phyloP scores from a whole-genome alignment of 2,113 vertebrate species.

The Diadophis punctatus region DNA sequence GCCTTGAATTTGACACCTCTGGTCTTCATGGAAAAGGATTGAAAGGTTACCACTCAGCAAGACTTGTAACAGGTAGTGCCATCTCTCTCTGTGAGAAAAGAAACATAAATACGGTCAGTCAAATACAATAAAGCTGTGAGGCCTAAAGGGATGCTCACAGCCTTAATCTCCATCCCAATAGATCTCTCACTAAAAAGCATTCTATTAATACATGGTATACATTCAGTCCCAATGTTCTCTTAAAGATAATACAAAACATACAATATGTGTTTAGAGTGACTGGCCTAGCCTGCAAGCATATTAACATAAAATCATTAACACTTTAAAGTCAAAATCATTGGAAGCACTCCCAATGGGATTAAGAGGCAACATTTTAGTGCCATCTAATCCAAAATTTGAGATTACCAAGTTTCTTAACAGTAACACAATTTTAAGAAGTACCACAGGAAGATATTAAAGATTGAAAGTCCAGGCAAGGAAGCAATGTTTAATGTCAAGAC shows the following conservation, averaged over 20 bases:
- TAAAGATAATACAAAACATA: not conserved
- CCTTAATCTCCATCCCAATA: not conserved
- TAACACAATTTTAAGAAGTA: not conserved
- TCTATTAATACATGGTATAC: accelerated
- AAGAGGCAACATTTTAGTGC: not conserved
- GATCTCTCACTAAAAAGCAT: not conserved
- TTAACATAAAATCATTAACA: not conserved
- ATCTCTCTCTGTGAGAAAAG: not conserved
- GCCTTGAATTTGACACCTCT: too few species aligned
- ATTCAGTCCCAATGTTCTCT: not conserved
- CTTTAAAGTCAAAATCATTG: not conserved
- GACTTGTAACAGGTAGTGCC: not conserved
- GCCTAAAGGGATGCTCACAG: conserved; percentile 4
- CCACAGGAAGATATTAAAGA: not conserved
- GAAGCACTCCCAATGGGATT: not conserved
- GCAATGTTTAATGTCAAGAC: not conserved
- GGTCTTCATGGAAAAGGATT: not conserved
- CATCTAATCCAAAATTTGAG: not conserved
- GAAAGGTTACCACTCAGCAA: not conserved
- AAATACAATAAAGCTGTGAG: not conserved
- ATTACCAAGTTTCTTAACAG: not conserved
- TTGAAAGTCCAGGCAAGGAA: not conserved
- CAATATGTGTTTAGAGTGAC: not conserved
- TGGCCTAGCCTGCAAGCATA: not conserved
- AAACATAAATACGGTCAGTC: not conserved